Base-by-base conservation (phyloP, 2,113 vertebrate species). In the Coptodon bakossiorum region DNA sequence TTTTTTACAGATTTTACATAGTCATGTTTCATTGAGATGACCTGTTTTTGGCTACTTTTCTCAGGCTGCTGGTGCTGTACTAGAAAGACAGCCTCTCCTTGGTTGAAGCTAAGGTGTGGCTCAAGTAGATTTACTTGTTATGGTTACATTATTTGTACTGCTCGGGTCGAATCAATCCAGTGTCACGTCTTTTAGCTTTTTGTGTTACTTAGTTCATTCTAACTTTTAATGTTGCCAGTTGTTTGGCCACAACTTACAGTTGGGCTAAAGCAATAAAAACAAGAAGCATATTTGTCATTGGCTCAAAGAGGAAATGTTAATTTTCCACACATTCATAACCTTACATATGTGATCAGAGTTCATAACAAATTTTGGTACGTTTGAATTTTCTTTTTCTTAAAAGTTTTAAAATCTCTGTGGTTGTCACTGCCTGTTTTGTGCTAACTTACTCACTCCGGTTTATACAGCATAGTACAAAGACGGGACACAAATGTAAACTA, bases 101-200 rank as follows among this genome's bases (percentile, higher is more conserved):
- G 57, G 3, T 17, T 61, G 1, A 17, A 31, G 14, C 57, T 6
- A 61, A 34, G 31, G 59, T 34, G 59, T 63, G 59, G 31, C 16
- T 63, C 29, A 0, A 34, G 1, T 31, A 61, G 14, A n/a, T 31
- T 59, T 59, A 56, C 54, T 2, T 56, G 4, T 56, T 7, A 2
- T 56, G 54, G 22, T 56, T 22, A 56, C 2, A 27, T 56, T 0
- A 24, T 0, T 4, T 56, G 54, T 27, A 56, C 54, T 27, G 6
- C 54, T 56, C 6, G 3, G 54, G 6, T 56, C 22, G 1, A 56
- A 3, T 27, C 11, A 56, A 56, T 56, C 54, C 22, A 56, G 2
- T 27, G 54, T 7, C 54, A 56, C 54, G 27, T 56, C 22, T 27
- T 56, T 27, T 27, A 56, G 54, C 11, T 14, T 56, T 56, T 7